Evolutionary conservation across 1,140 invertebrate genomes (phyloP).

Genomic region (Hylaeus volcanicus): DNA sequence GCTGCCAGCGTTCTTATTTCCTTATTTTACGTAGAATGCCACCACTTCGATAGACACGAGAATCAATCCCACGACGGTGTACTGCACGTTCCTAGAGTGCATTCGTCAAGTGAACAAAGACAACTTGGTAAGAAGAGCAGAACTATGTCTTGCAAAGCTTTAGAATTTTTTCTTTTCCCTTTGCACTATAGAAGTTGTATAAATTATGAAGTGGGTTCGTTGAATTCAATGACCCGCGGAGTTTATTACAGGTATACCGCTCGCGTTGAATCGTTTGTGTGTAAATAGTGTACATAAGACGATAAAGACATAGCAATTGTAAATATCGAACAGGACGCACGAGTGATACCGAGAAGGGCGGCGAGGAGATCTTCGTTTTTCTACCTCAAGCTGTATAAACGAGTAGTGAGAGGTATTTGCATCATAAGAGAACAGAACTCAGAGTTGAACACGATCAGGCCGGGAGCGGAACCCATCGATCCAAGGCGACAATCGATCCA

Average conservation of each 20-base stretch:
- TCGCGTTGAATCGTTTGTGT: not conserved
- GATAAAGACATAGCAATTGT: constrained; percentile 11
- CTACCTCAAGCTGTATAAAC: constrained; percentile 10
- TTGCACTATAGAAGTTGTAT: too few species aligned
- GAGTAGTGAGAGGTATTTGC: constrained; percentile 46
- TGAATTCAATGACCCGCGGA: not conserved
- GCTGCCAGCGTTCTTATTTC: not conserved
- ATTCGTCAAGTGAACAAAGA: constrained; percentile 74
- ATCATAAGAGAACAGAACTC: constrained; percentile 42
- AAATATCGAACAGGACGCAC: constrained; percentile 46
- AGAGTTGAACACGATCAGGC: constrained; percentile 44
- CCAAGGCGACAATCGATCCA: constrained; percentile 36
- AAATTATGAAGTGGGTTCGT: too few species aligned
- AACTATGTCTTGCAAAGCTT: not conserved
- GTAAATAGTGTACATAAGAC: constrained; percentile 16
- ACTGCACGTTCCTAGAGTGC: constrained; percentile 74
- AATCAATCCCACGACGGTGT: constrained; percentile 60
- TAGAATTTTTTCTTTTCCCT: not conserved
- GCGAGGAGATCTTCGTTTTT: not conserved
- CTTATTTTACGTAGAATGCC: constrained; percentile 62
- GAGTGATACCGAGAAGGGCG: not conserved
- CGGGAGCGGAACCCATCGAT: constrained; percentile 59
- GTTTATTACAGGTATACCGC: too few species aligned
- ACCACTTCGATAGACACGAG: constrained; percentile 48
- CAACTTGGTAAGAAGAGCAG: constrained; percentile 63